Evolutionary conservation across 2,888 invertebrate species (phyloP).

Genomic region (Stenichneumon culpator): DNA sequence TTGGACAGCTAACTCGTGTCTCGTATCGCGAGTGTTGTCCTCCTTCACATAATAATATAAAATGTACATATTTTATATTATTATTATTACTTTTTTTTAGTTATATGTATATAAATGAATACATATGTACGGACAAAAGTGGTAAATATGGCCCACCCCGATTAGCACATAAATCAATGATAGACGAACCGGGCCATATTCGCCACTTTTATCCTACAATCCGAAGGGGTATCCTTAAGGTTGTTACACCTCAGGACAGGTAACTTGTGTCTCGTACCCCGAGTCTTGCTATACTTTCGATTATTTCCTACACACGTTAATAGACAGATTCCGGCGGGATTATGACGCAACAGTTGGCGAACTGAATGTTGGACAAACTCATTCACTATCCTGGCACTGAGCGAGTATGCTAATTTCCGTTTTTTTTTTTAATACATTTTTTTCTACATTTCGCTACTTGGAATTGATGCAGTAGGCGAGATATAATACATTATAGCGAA

Average conservation of each 20-base stretch:
- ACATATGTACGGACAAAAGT: background rate
- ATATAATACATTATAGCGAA: conserved; percentile 7
- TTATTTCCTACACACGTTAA: background rate
- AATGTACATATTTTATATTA: background rate
- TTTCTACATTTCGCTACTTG: background rate
- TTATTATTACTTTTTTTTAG: no score
- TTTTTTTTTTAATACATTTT: background rate
- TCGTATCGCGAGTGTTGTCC: background rate
- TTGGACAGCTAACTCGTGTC: background rate
- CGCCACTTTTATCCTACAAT: no score
- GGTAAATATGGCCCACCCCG: no score
- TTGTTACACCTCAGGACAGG: background rate
- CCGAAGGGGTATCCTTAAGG: background rate
- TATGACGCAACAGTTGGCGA: conserved; percentile 35
- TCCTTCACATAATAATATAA: background rate
- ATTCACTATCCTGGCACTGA: conserved; percentile 38
- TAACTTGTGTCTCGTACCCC: background rate
- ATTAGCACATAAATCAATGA: no score
- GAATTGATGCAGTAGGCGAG: background rate
- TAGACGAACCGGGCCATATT: no score
- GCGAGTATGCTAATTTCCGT: conserved; percentile 50
- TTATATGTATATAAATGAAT: background rate
- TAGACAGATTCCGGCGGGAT: no score
- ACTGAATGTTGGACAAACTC: conserved; percentile 22
- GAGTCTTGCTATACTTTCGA: background rate